Evolutionary conservation across 2,888 invertebrate species (phyloP).

Genomic region (Helicoverpa assulta): DNA sequence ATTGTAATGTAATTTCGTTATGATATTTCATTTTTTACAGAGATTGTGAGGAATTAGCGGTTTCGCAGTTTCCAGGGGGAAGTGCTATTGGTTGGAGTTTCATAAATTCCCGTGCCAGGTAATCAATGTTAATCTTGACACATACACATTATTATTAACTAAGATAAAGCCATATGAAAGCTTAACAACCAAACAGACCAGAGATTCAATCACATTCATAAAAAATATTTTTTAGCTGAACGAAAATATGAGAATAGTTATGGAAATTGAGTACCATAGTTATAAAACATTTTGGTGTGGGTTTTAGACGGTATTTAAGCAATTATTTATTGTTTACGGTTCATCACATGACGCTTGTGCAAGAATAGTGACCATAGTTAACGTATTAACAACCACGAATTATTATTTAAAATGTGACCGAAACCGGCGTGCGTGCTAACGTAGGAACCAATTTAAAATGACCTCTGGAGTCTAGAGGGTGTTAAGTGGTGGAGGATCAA

Average conservation of each 20-base stretch:
- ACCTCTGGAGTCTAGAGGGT: slow-evolving; percentile 12
- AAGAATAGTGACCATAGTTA: slow-evolving; percentile 83
- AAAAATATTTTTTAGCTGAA: slow-evolving; percentile 39
- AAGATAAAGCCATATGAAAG: not conserved
- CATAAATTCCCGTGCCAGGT: no score
- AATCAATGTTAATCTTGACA: no score
- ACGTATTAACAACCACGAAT: slow-evolving; percentile 82
- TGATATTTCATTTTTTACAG: slow-evolving; percentile 59
- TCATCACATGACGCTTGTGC: slow-evolving; percentile 78
- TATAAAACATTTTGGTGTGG: slow-evolving; percentile 65
- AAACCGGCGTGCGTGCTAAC: slow-evolving; percentile 73
- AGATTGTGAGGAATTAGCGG: slow-evolving; percentile 7
- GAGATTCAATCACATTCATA: no score
- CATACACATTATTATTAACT: not conserved
- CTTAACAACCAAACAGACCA: not conserved
- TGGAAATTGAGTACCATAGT: slow-evolving; percentile 52
- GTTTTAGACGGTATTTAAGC: slow-evolving; percentile 65
- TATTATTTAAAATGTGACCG: slow-evolving; percentile 84
- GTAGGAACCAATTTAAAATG: slow-evolving; percentile 36
- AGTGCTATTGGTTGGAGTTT: not conserved
- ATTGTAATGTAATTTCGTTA: slow-evolving; percentile 63
- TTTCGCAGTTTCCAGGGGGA: not conserved
- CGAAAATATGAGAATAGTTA: slow-evolving; percentile 48
- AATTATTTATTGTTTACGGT: slow-evolving; percentile 84
- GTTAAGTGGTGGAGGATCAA: slow-evolving; percentile 49